phyloP scores from a whole-genome alignment of 2,797 vertebrate genomes.

The Sebastes glaucus region DNA sequence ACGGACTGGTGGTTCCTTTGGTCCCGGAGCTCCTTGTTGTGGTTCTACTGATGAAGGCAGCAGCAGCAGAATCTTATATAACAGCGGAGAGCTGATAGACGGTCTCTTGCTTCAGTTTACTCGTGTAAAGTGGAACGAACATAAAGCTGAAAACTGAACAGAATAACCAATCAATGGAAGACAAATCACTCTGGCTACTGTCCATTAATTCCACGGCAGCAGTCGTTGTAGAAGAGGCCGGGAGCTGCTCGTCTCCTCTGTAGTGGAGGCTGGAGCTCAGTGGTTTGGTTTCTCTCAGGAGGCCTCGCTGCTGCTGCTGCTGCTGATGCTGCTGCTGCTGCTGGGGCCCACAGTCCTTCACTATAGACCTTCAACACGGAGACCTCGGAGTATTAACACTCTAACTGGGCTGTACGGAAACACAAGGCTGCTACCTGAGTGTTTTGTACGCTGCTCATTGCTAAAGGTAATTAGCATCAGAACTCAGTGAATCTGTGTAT shows the following conservation, averaged over 20 bases:
- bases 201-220: slow-evolving; percentile 28
- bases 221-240: background rate
- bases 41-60: background rate
- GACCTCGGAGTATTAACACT: background rate
- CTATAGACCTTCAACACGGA: background rate
- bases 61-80: background rate
- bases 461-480: background rate
- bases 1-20: rapidly evolving
- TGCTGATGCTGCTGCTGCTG: background rate
- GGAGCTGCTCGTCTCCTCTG: slow-evolving; percentile 8
- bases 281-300: slow-evolving; percentile 26
- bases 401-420: background rate
- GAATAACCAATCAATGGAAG: slow-evolving; percentile 45
- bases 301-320: background rate
- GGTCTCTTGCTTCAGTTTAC: background rate
- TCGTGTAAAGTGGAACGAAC: slow-evolving; percentile 14
- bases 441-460: background rate
- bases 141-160: slow-evolving; percentile 22
- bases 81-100: background rate
- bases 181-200: slow-evolving; percentile 47
- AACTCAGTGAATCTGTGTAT: background rate
- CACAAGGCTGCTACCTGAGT: background rate
- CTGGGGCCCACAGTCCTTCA: background rate
- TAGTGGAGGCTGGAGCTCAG: slow-evolving; percentile 9
- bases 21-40: background rate